Evolutionary conservation across 92 coral and sea anemone species (phyloP).

Genomic region (Epizoanthus scotinus): DNA sequence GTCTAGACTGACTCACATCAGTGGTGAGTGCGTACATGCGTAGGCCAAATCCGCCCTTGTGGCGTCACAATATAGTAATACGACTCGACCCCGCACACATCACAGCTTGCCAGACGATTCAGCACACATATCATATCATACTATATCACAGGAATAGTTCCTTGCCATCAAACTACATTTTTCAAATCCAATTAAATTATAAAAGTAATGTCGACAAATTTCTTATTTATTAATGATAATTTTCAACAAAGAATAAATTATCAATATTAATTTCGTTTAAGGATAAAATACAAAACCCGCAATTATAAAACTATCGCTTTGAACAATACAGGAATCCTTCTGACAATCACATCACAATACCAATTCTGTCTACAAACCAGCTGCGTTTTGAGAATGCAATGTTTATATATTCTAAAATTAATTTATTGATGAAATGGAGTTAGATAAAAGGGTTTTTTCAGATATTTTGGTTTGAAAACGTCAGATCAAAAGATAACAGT

Average conservation of each 20-base stretch:
- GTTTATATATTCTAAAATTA: neutral
- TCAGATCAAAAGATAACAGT: conserved; percentile 7
- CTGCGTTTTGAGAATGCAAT: neutral
- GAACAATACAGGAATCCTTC: neutral
- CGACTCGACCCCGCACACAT: neutral
- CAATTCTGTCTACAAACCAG: neutral
- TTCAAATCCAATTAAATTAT: neutral
- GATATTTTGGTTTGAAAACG: conserved; percentile 15
- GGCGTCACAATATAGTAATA: neutral
- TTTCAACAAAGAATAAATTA: neutral
- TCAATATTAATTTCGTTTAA: neutral
- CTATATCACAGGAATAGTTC: too few species aligned
- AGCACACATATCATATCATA: too few species aligned
- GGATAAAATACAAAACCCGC: neutral
- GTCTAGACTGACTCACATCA: too few species aligned
- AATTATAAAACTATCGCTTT: neutral
- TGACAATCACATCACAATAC: neutral
- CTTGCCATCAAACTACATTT: too few species aligned
- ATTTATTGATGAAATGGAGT: neutral
- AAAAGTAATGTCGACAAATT: neutral
- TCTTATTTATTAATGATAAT: neutral
- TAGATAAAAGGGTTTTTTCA: neutral
- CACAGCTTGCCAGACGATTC: too few species aligned
- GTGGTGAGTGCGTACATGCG: too few species aligned
- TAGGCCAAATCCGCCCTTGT: too few species aligned